phyloP scores from a whole-genome alignment of 30 jellyfish, hydroid and myxozoan species.

The Clytia hemisphaerica region DNA sequence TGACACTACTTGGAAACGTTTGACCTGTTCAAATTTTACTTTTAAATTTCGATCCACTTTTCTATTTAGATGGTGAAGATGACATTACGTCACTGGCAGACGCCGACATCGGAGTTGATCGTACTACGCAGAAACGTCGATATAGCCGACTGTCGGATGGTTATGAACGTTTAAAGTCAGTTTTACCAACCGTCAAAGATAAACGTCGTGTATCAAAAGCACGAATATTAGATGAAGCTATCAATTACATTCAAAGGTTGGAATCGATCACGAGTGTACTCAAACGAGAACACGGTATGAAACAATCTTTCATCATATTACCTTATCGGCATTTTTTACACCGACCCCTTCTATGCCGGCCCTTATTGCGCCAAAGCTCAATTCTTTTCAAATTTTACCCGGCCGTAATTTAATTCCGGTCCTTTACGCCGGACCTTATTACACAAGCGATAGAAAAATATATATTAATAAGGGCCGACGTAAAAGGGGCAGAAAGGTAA shows the following conservation, averaged over 20 bases:
- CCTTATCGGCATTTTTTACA: too few species aligned
- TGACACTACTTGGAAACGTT: too few species aligned
- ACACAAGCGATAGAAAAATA: too few species aligned
- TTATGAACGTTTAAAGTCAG: slow-evolving; percentile 90
- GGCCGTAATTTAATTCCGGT: background rate
- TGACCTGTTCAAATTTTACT: too few species aligned
- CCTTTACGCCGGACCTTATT: too few species aligned
- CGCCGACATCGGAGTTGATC: slow-evolving; percentile 79
- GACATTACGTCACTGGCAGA: slow-evolving; percentile 87
- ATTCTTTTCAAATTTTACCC: background rate
- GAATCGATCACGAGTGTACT: slow-evolving; percentile 90
- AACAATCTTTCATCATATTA: background rate
- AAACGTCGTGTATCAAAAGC: slow-evolving; percentile 98
- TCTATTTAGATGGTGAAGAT: too few species aligned
- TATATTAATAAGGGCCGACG: too few species aligned
- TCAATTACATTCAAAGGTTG: slow-evolving; percentile 84
- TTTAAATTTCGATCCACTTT: too few species aligned
- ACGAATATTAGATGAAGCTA: slow-evolving; percentile 96
- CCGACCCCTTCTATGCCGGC: too few species aligned
- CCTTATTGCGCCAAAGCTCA: too few species aligned
- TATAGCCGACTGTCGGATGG: slow-evolving; percentile 99
- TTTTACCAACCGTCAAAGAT: slow-evolving; percentile 95
- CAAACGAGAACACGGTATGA: slow-evolving; percentile 93
- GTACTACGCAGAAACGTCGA: slow-evolving; percentile 87
- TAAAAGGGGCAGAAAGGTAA: too few species aligned